These are phyloP conservation scores for Trichogramma evanescens DNA, from an alignment of 2,888 invertebrate genomes.

Conservation along the genomic window DNA sequence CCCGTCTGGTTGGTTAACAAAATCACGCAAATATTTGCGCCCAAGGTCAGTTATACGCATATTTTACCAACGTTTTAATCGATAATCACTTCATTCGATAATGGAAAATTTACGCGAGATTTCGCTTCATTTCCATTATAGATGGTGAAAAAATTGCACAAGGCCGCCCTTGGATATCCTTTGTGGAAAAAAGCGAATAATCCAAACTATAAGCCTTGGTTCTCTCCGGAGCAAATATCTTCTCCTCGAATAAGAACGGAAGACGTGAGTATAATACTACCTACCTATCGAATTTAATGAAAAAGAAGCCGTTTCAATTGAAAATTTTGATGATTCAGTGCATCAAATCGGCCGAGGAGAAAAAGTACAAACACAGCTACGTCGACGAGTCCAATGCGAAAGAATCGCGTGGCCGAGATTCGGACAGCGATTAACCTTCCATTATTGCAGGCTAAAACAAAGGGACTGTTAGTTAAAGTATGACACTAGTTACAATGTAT, in stretches of 20 bases:
- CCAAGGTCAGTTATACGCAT: slow-evolving; percentile 53
- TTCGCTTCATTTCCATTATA: slow-evolving; percentile 29
- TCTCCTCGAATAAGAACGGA: slow-evolving; percentile 63
- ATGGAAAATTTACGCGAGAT: neutral
- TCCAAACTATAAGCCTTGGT: slow-evolving; percentile 79
- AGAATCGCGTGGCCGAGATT: slow-evolving; percentile 35
- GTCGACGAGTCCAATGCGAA: slow-evolving; percentile 43
- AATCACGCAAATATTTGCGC: slow-evolving; percentile 78
- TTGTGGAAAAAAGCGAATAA: slow-evolving; percentile 72
- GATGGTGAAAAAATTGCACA: slow-evolving; percentile 72
- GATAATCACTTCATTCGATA: too few relatives aligned
- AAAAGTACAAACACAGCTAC: slow-evolving; percentile 41
- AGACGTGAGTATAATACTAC: slow-evolving; percentile 55
- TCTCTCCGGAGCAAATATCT: slow-evolving; percentile 75
- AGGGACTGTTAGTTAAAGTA: slow-evolving; percentile 10
- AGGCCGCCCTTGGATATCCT: slow-evolving; percentile 74
- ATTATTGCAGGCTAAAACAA: slow-evolving; percentile 18
- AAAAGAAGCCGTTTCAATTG: neutral
- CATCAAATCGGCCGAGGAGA: slow-evolving; percentile 42
- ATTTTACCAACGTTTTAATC: neutral
- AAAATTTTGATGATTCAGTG: slow-evolving; percentile 34
- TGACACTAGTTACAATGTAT: too few relatives aligned
- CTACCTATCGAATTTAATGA: neutral
- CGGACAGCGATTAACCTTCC: slow-evolving; percentile 41
- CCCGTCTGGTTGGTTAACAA: slow-evolving; percentile 88